phyloP scores from a whole-genome alignment of 2,797 vertebrate species.

The Enteromius unitaeniatus region DNA sequence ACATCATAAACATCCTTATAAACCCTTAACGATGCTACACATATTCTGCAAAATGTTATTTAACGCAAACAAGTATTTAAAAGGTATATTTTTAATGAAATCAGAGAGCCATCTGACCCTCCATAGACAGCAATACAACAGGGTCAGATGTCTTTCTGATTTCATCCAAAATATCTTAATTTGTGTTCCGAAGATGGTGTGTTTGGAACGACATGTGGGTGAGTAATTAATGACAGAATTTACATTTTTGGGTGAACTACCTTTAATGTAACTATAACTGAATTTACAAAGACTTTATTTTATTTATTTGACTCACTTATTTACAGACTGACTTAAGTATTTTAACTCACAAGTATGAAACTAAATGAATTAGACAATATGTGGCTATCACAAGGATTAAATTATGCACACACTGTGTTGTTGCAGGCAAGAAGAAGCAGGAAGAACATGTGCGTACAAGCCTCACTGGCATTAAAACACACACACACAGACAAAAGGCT shows the following conservation, averaged over 20 bases:
- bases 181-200: too few relatives aligned
- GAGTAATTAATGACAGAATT: too few relatives aligned
- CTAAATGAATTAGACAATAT: background rate
- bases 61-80: background rate
- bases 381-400: background rate
- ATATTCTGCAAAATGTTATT: background rate
- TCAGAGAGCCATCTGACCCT: too few relatives aligned
- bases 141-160: too few relatives aligned
- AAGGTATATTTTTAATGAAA: too few relatives aligned
- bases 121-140: too few relatives aligned
- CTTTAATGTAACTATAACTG: background rate
- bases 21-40: background rate
- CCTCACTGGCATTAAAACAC: slow-evolving; percentile 10
- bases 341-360: background rate
- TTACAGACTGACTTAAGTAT: background rate
- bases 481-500: slow-evolving; percentile 39
- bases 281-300: background rate
- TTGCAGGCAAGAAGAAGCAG: slow-evolving; percentile 30
- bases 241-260: too few relatives aligned
- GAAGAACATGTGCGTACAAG: slow-evolving; percentile 30
- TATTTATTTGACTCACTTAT: background rate
- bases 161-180: too few relatives aligned
- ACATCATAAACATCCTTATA: background rate
- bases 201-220: too few relatives aligned
- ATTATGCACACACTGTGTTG: background rate